Conservation (phyloP, 2,888 invertebrate genomes). For the Atherix ibis region DNA sequence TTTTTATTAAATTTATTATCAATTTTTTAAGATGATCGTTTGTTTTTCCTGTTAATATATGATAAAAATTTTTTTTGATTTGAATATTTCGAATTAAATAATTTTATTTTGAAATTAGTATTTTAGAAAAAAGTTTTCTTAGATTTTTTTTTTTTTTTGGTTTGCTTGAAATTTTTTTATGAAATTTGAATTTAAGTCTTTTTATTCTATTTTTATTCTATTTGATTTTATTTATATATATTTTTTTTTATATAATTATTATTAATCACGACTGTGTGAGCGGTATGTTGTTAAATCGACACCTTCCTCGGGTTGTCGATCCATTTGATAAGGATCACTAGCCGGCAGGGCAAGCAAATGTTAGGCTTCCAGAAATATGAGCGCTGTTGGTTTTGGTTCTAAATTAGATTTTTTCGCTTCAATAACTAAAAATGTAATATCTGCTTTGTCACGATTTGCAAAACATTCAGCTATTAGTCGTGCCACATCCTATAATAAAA, state of each 20-base stretch:
- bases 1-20: no score
- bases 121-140: no score
- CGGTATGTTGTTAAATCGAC: conserved; percentile 30
- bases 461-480: conserved; percentile 85
- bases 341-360: conserved; percentile 78
- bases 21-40: no score
- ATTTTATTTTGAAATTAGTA: no score
- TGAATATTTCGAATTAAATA: no score
- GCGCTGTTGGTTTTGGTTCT: conserved; percentile 80
- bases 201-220: no score
- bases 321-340: conserved; percentile 37
- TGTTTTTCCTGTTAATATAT: no score
- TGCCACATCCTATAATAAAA: conserved; percentile 51
- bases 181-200: no score
- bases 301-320: conserved; percentile 23
- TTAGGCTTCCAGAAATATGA: conserved; percentile 85
- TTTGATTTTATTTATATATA: neutral
- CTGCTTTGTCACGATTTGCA: conserved; percentile 68
- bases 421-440: conserved; percentile 85
- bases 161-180: no score
- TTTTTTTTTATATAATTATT: neutral
- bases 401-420: conserved; percentile 84
- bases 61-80: no score
- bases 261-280: conserved; percentile 20
- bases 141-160: no score